Evolutionary conservation across 1,140 invertebrate species (phyloP), one percentile per base, ranked within the genome.

Genomic region (Gryllus bimaculatus): DNA sequence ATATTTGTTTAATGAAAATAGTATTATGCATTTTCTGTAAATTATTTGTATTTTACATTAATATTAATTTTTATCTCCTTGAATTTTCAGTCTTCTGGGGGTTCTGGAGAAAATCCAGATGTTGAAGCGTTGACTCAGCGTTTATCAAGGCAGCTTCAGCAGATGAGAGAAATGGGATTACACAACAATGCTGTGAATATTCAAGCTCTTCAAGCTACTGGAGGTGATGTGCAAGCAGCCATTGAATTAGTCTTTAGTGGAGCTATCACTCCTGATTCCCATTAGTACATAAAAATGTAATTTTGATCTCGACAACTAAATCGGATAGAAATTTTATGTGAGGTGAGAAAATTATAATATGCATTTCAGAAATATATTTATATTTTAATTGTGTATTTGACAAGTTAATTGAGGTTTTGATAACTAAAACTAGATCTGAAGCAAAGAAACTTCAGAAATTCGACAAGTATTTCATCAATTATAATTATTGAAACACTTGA

Each of bases 81-180:
- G 54, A 0, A 3, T 18, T 66, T 66, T 18, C 18, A 66, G 54
- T n/a, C 76, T n/a, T 0, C 15, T 49, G 47, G 76, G 0, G 48
- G 47, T 8, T 8, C 47, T n/a, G 76, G 48, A 18, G 47, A 10
- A 48, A n/a, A 8, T 77, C 18, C 76, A 49, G 76, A 20, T n/a
- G 48, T 87, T 5, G 84, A 80, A 48, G 76, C 78, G 18, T 81
- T 82, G 74, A 80, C 76, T 18, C 74, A 81, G 8, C 81, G 82
- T 76, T 83, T 84, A 75, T 80, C 83, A 47, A 80, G 86, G 54
- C 94, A 97, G 85, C 86, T 98, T 78, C 91, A 94, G 75, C 93
- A 95, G 83, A 91, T 98, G 88, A 89, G 93, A 49, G 91, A 92
- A 81, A 94, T 98, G 91, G 96, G 96, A 74, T 92, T 98, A 83